phyloP scores from a whole-genome alignment of 2,113 vertebrate genomes.

The Eonycteris spelaea region DNA sequence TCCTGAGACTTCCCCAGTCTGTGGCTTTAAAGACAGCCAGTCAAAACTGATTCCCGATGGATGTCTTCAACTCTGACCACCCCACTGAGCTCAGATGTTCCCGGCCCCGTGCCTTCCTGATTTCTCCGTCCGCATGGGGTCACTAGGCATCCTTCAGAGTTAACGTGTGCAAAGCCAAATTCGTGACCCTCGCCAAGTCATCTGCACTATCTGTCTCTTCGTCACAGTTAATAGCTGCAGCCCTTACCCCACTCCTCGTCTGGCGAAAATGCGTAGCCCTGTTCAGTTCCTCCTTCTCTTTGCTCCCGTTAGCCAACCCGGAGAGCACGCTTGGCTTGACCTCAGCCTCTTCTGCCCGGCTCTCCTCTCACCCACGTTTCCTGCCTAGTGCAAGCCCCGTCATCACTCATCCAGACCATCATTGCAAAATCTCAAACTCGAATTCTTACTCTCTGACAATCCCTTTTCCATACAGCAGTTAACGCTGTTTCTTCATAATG shows the following conservation, averaged over 20 bases:
- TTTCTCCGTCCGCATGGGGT: not conserved
- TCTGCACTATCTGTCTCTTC: not conserved
- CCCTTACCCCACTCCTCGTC: not conserved
- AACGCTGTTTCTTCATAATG: not conserved
- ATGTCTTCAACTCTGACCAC: not conserved
- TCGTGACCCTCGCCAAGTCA: not conserved
- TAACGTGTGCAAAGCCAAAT: not conserved
- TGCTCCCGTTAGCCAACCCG: not conserved
- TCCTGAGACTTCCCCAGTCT: not conserved
- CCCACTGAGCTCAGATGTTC: not conserved
- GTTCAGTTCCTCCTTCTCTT: not conserved
- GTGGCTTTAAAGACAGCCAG: not conserved
- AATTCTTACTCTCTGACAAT: not conserved
- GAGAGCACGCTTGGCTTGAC: not conserved
- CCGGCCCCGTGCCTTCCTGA: not conserved
- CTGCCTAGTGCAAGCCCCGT: not conserved
- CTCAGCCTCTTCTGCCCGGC: not conserved
- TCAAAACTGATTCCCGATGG: constrained; percentile 27
- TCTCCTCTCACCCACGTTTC: not conserved
- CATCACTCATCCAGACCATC: not conserved
- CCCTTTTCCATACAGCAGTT: not conserved
- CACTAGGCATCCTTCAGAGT: not conserved
- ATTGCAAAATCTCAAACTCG: not conserved
- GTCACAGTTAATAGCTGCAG: not conserved
- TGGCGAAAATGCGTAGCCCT: not conserved